Evolutionary conservation across 53 echinoderm and acorn worm species (phyloP).

Genomic region (Patiria pectinifera): DNA sequence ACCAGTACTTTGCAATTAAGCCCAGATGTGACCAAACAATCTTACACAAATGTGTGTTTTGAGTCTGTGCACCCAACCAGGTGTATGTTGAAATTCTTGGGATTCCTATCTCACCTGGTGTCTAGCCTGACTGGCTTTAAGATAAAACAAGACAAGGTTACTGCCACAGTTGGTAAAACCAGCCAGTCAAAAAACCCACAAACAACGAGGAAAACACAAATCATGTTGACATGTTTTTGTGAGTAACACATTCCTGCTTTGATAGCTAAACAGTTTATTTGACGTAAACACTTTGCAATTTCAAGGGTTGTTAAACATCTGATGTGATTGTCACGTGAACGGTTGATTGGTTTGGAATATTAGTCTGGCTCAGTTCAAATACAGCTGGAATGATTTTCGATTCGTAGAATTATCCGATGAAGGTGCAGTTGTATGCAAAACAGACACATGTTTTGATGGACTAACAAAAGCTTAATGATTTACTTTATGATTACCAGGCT

Average conservation of each 20-base stretch:
- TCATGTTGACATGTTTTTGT: neutral
- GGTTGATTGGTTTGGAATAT: neutral
- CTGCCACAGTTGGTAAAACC: neutral
- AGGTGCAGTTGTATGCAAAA: neutral
- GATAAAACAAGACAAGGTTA: neutral
- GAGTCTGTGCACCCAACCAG: conserved; percentile 18
- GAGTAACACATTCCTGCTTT: neutral
- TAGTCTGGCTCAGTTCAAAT: conserved; percentile 15
- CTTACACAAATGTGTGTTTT: conserved; percentile 38
- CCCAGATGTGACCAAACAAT: conserved; percentile 27
- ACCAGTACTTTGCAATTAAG: conserved; percentile 8
- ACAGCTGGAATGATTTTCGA: conserved; percentile 13
- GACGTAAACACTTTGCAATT: neutral
- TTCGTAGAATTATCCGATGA: neutral
- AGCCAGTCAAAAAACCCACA: neutral
- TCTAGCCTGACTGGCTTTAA: conserved; percentile 11
- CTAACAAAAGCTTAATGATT: neutral
- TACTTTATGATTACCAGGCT: neutral
- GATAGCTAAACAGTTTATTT: neutral
- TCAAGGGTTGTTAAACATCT: neutral
- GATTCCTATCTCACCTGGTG: conserved; percentile 52
- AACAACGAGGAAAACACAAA: neutral
- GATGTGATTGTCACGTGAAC: neutral
- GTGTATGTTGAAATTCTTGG: conserved; percentile 18
- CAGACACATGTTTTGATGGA: neutral